Base-by-base conservation (phyloP, 2,113 vertebrate genomes). In the Limanda limanda region DNA sequence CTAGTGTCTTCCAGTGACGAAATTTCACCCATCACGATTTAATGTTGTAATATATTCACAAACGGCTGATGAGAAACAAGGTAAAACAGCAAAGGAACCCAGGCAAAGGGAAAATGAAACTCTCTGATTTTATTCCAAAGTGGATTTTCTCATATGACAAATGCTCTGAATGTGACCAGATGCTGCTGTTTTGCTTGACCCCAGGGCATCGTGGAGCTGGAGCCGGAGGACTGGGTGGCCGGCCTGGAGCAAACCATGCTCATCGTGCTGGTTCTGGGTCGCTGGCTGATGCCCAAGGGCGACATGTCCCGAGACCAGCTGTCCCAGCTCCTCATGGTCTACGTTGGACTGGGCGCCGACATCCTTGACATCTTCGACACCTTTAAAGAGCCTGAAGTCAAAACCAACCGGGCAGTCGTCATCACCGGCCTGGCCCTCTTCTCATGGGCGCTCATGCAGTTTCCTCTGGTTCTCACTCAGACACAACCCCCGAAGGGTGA, bases 201-300 rank as follows among this genome's bases (percentile, higher is more conserved):
- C 3, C 88, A 95, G 94, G 91, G 70, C n/a, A 83, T 94, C 7
- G 78, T 25, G 10, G 65, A 89, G 14, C 82, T 94, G 72, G 87
- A 92, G 25, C 92, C 93, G 54, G 90, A 94, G 86, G 91, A 91
- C 81, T 95, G 93, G 94, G 92, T 88, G 45, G 86, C 82, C 1
- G 92, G 91, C 15, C 82, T 95, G 79, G 95, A 94, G 77, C 94
- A 95, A 86, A 94, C 93, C 52, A 95, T 94, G 94, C 88, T 95
- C 25, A 93, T 95, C 0, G 91, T 95, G 13, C 40, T 95, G 68
- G 94, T 95, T 55, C 64, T 95, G 61, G 95, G 93, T 21, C 90
- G 93, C 14, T 95, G 93, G 95, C 78, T 95, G 7, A 94, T 95
- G 94, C 94, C 94, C 23, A 95, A 93, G 66, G 94, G 94, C 1